These are phyloP conservation scores for Parapristionchus giblindavisi DNA, from an alignment of 2,888 invertebrate species.

Conservation along the genomic window DNA sequence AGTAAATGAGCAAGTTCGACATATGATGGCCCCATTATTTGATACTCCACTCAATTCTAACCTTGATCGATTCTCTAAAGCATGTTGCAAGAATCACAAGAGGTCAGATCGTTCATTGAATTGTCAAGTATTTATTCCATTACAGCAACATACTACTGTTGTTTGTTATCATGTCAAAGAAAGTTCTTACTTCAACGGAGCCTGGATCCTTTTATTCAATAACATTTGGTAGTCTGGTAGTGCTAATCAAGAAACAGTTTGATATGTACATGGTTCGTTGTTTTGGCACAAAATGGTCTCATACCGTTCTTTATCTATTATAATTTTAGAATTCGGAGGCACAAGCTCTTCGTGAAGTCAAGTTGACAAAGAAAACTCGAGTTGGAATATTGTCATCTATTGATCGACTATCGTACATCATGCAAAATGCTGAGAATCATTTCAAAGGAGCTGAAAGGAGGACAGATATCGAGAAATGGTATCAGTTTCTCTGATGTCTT, in stretches of 20 bases:
- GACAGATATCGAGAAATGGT: slow-evolving; percentile 89
- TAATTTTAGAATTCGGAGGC: slow-evolving; percentile 54
- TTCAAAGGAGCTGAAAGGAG: slow-evolving; percentile 86
- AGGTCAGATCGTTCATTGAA: slow-evolving; percentile 38
- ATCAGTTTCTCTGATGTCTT: not conserved
- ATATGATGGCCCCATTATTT: slow-evolving; percentile 88
- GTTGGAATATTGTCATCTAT: slow-evolving; percentile 66
- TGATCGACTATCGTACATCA: slow-evolving; percentile 74
- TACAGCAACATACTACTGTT: slow-evolving; percentile 90
- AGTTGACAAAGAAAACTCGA: slow-evolving; percentile 56
- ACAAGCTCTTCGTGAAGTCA: slow-evolving; percentile 48
- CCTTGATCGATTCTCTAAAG: slow-evolving; percentile 83
- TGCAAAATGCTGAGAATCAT: slow-evolving; percentile 85
- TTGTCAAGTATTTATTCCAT: slow-evolving; percentile 42
- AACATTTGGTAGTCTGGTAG: slow-evolving; percentile 82
- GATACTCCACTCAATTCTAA: slow-evolving; percentile 85
- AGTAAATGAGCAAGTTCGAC: slow-evolving; percentile 72
- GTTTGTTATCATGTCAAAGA: slow-evolving; percentile 87
- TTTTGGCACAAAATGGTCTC: too few relatives aligned
- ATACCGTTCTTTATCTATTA: too few relatives aligned
- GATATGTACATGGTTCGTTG: slow-evolving; percentile 83
- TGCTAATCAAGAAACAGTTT: slow-evolving; percentile 88
- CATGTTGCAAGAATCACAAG: slow-evolving; percentile 75
- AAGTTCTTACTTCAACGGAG: slow-evolving; percentile 72
- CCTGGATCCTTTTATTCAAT: slow-evolving; percentile 86